phyloP scores from a whole-genome alignment of 2,113 vertebrate genomes.

The Nematolebias whitei region DNA sequence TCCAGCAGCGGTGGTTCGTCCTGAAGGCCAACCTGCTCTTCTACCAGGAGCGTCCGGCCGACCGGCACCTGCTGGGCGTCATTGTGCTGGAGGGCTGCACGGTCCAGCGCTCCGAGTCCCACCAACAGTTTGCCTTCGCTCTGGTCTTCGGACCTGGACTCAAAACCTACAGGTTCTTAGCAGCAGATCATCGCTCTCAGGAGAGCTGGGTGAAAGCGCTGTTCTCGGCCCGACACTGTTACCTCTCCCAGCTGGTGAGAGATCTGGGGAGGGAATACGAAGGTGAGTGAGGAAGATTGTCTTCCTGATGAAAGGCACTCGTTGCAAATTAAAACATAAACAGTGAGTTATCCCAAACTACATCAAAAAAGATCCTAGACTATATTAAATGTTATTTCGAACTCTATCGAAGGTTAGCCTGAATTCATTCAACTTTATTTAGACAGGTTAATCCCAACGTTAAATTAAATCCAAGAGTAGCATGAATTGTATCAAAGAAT shows the following conservation, averaged over 20 bases:
- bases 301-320: not conserved
- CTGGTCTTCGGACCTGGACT: conserved; percentile 68
- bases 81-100: conserved; percentile 84
- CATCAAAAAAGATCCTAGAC: no score
- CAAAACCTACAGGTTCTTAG: conserved; percentile 78
- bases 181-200: conserved; percentile 68
- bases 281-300: conserved; percentile 37
- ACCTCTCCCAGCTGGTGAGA: conserved; percentile 72
- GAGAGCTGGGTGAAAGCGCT: conserved; percentile 79
- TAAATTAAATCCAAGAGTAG: no score
- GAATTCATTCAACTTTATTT: no score
- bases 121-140: conserved; percentile 74
- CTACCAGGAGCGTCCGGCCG: conserved; percentile 79
- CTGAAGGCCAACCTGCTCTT: conserved; percentile 84
- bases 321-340: not conserved
- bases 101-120: conserved; percentile 62
- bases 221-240: conserved; percentile 74
- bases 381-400: no score
- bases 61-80: conserved; percentile 77
- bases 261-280: conserved; percentile 77
- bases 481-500: no score
- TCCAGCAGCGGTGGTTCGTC: conserved; percentile 81
- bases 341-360: no score
- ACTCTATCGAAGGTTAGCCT: no score
- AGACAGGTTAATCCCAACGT: no score